Base-by-base conservation (phyloP, 2,113 vertebrate species). In the Tupaia chinensis region DNA sequence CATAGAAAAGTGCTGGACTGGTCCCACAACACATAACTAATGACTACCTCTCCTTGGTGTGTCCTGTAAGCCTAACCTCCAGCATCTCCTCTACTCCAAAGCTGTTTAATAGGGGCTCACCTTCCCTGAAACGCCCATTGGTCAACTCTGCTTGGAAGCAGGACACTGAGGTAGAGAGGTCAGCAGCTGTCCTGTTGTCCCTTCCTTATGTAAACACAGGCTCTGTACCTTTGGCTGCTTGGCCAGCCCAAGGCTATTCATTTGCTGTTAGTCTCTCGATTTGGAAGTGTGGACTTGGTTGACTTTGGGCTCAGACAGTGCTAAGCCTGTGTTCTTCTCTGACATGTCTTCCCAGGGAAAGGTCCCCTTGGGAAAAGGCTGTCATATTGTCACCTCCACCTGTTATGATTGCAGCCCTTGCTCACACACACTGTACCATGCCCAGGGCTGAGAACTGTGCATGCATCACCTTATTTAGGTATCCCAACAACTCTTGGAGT, bases 91-190 rank as follows among this genome's bases (percentile, higher is more conserved):
- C 44, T 44, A 44, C 44, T 44, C 44, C 44, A 44, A 29, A 29
- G 12, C 53, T 87, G 25, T 34, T 54, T 12, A 54, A 9, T 15
- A 73, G 53, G 85, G 56, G 58, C 15, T 60, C 1, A 20, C 23
- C 29, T 77, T 72, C 22, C 53, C 89, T 66, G 22, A 79, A 88
- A 74, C 32, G 17, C 27, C 25, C 56, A 22, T 19, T 29, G 87
- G 16, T 4, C 22, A 7, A 63, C 34, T 63, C 19, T 56, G 1
- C 19, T 13, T 0, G 7, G 86, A 27, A 66, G 27, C 0, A 1
- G 10, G 3, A 15, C 25, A 8, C 16, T 69, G 8, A 8, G 13
- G 27, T 7, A 17, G 15, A 60, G 61, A 20, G 27, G 22, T 44
- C 8, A 15, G 53, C 32, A 23, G 77, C 54, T 56, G 32, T 11